Evolutionary conservation across 2,888 invertebrate genomes (phyloP).

Genomic region (Protodeltote pygarga): DNA sequence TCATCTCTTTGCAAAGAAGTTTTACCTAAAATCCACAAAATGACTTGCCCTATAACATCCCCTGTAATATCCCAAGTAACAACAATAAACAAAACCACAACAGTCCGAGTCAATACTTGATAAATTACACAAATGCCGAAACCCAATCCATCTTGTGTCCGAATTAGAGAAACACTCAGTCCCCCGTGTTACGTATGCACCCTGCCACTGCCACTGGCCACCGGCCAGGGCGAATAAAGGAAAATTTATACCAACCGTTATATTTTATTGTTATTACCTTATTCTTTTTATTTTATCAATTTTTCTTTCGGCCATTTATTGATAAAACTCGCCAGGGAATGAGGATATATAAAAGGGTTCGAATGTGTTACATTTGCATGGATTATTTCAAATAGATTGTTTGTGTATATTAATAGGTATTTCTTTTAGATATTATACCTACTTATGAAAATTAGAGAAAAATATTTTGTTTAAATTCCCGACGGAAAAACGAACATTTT

Average conservation of each 20-base stretch:
- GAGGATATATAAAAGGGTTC: slow-evolving; percentile 41
- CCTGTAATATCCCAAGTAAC: slow-evolving; percentile 28
- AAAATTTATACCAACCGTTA: slow-evolving; percentile 72
- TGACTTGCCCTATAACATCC: slow-evolving; percentile 25
- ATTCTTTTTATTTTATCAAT: slow-evolving; percentile 72
- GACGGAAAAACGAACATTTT: background rate
- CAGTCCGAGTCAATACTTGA: slow-evolving; percentile 67
- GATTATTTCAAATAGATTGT: slow-evolving; percentile 35
- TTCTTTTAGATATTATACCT: slow-evolving; percentile 11
- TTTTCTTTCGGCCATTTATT: slow-evolving; percentile 57
- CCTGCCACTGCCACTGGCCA: slow-evolving; percentile 60
- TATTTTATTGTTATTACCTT: slow-evolving; percentile 80
- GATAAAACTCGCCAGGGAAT: slow-evolving; percentile 45
- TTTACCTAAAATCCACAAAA: no score
- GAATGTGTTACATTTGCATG: slow-evolving; percentile 39
- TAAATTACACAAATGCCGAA: slow-evolving; percentile 62
- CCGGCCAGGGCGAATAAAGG: slow-evolving; percentile 68
- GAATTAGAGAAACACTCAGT: slow-evolving; percentile 61
- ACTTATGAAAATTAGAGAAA: slow-evolving; percentile 1
- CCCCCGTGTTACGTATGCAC: slow-evolving; percentile 67
- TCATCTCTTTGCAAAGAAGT: no score
- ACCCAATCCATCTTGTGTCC: slow-evolving; percentile 73
- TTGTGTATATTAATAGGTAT: slow-evolving; percentile 15
- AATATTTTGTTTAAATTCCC: background rate
- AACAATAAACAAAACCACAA: slow-evolving; percentile 61